phyloP scores from a whole-genome alignment of 2,113 vertebrate species.

The Noturus placidus region DNA sequence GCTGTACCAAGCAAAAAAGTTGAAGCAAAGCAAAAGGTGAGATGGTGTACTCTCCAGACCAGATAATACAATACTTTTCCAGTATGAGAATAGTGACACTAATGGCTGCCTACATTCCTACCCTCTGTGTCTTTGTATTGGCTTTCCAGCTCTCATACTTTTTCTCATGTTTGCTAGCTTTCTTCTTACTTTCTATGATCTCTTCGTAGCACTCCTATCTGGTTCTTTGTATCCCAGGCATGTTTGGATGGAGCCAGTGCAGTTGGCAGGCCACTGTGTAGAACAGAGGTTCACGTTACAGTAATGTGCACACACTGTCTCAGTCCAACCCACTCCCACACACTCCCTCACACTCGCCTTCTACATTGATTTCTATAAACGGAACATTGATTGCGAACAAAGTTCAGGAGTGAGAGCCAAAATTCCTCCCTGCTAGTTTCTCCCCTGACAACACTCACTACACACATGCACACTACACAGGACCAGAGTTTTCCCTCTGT shows the following conservation, averaged over 20 bases:
- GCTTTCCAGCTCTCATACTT: constrained; percentile 9
- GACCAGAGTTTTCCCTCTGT: constrained; percentile 10
- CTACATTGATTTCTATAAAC: constrained; percentile 60
- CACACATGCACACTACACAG: constrained; percentile 3
- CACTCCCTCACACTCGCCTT: constrained; percentile 39
- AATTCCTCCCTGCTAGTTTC: constrained; percentile 41
- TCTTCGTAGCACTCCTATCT: constrained; percentile 19
- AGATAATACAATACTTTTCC: constrained; percentile 26
- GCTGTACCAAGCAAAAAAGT: background rate
- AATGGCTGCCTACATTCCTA: constrained; percentile 24
- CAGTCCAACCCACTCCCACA: constrained; percentile 26
- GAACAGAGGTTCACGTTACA: constrained; percentile 48
- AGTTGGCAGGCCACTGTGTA: constrained; percentile 29
- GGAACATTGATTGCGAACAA: constrained; percentile 54
- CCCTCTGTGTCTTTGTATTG: constrained; percentile 11
- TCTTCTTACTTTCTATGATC: constrained; percentile 11
- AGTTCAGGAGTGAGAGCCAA: constrained; percentile 53
- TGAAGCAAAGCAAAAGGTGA: background rate
- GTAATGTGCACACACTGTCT: constrained; percentile 27
- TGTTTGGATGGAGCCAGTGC: constrained; percentile 37
- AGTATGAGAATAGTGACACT: constrained; percentile 18
- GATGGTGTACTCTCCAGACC: constrained; percentile 19
- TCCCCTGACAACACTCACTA: constrained; percentile 20
- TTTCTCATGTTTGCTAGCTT: constrained; percentile 9
- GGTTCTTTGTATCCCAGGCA: background rate